phyloP scores from a whole-genome alignment of 1,140 invertebrate species.

The Spodoptera frugiperda region DNA sequence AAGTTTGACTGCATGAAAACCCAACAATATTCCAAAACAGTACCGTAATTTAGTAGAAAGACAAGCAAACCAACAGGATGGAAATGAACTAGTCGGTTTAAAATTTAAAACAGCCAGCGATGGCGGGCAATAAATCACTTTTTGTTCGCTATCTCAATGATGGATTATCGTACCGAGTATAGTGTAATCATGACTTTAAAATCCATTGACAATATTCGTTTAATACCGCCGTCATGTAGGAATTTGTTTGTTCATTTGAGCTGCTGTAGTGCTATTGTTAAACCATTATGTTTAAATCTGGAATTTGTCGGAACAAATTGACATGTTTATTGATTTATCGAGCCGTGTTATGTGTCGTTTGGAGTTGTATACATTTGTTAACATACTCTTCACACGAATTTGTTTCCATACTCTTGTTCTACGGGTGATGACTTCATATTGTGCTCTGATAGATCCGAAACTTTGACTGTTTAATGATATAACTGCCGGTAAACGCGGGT shows the following conservation, averaged over 20 bases:
- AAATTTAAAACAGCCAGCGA: constrained; percentile 40
- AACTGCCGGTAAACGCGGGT: no score
- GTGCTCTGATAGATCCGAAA: no score
- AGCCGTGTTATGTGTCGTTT: no score
- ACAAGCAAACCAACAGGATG: constrained; percentile 28
- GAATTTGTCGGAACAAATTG: no score
- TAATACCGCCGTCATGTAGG: background rate
- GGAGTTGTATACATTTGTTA: no score
- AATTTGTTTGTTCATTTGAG: constrained; percentile 7
- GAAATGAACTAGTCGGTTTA: constrained; percentile 23
- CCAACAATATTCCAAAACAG: background rate
- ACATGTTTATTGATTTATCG: no score
- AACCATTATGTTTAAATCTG: no score
- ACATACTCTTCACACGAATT: no score
- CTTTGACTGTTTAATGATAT: no score
- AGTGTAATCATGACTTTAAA: constrained; percentile 53
- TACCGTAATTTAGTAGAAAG: background rate
- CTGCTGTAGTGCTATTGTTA: background rate
- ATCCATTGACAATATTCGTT: constrained; percentile 45
- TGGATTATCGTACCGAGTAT: constrained; percentile 54
- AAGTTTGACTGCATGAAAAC: no score
- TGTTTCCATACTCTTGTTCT: no score
- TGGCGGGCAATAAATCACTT: constrained; percentile 58
- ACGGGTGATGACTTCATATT: no score
- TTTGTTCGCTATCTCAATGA: constrained; percentile 59